Conservation (phyloP, 2,113 vertebrate genomes). For the Accipiter virgatus region DNA sequence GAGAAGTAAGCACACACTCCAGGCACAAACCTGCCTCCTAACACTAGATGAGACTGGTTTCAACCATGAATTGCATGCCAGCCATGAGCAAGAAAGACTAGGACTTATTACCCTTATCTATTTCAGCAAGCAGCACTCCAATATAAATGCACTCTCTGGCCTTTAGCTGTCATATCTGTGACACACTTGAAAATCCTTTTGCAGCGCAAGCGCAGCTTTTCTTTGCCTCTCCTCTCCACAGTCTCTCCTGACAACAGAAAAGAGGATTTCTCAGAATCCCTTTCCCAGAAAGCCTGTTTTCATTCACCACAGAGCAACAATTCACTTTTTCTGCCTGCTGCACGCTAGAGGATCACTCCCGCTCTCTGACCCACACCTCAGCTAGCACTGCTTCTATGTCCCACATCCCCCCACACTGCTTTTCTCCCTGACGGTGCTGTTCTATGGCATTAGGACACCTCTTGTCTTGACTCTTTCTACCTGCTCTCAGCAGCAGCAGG, state of each 20-base stretch:
- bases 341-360: accelerated
- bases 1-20: not conserved
- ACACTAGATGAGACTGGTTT: not conserved
- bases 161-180: not conserved
- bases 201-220: not conserved
- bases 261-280: not conserved
- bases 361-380: not conserved
- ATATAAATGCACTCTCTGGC: not conserved
- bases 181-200: not conserved
- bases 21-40: not conserved
- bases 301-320: not conserved
- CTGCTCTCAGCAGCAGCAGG: not conserved
- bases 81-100: not conserved
- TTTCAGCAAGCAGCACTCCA: not conserved
- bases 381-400: not conserved
- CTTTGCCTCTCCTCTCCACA: not conserved
- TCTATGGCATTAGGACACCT: not conserved
- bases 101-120: not conserved
- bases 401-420: accelerated
- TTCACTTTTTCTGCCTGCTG: not conserved
- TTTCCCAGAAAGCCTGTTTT: not conserved
- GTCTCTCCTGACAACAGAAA: not conserved
- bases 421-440: accelerated
- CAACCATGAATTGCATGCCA: not conserved
- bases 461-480: not conserved